Conservation (phyloP, 1,140 invertebrate genomes). For the Halotydeus destructor region DNA sequence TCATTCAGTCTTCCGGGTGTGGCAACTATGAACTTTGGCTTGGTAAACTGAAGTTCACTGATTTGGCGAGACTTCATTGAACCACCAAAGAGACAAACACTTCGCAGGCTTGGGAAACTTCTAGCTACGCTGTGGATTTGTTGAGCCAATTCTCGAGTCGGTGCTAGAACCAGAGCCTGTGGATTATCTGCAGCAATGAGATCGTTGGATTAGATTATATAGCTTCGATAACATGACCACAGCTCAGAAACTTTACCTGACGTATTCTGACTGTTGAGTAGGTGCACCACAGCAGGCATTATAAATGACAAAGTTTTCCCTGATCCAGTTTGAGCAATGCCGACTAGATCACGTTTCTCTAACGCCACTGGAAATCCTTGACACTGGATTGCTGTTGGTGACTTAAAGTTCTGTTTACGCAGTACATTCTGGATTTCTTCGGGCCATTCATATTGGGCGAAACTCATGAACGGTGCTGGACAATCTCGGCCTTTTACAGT, state of each 20-base stretch:
- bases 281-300: constrained; percentile 32
- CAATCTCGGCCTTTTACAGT: background rate
- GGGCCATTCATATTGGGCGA: constrained; percentile 8
- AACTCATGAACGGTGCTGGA: background rate
- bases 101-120: constrained; percentile 80
- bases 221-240: background rate
- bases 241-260: background rate
- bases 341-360: constrained; percentile 70
- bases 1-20: constrained; percentile 80
- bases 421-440: constrained; percentile 3
- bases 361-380: constrained; percentile 80
- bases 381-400: constrained; percentile 42
- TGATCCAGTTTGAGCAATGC: constrained; percentile 79
- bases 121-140: constrained; percentile 97
- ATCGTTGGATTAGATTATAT: background rate
- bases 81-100: constrained; percentile 93
- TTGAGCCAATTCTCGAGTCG: constrained; percentile 93
- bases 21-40: constrained; percentile 75
- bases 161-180: constrained; percentile 53
- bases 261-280: constrained; percentile 21
- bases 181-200: too few relatives aligned
- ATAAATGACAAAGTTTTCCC: constrained; percentile 57
- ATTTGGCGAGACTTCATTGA: constrained; percentile 54
- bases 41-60: constrained; percentile 27
- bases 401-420: constrained; percentile 33